Percentiles rank a stretch among this genome's conserved stretches.
Conservation (phyloP, 2,113 vertebrate genomes). For the Carassius carassius region DNA sequence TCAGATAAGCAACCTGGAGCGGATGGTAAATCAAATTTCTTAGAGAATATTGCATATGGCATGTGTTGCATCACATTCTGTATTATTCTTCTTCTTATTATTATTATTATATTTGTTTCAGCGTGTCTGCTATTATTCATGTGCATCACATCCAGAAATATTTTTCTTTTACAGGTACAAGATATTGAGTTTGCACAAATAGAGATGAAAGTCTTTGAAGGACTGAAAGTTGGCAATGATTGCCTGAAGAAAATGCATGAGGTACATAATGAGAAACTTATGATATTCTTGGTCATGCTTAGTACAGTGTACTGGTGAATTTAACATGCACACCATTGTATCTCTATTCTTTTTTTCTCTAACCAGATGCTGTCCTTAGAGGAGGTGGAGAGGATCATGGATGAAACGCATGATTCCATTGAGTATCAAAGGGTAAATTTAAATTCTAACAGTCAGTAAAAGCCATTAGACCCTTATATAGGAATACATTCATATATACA, state of each 20-base stretch:
- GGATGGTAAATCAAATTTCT: constrained; percentile 79
- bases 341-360: neutral
- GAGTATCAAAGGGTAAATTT: constrained; percentile 89
- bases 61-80: too few species aligned
- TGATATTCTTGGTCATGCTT: neutral
- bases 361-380: constrained; percentile 93
- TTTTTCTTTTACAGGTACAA: constrained; percentile 81
- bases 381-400: constrained; percentile 93
- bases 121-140: too few species aligned
- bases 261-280: constrained; percentile 67
- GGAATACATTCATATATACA: neutral
- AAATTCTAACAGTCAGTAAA: neutral
- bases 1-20: constrained; percentile 93
- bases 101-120: too few species aligned
- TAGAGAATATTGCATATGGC: neutral
- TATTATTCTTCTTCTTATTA: too few species aligned
- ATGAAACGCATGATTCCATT: constrained; percentile 92
- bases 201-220: constrained; percentile 92
- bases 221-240: constrained; percentile 89
- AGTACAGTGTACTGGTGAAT: neutral
- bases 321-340: neutral
- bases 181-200: constrained; percentile 96
- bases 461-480: neutral
- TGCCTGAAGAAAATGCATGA: constrained; percentile 98
- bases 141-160: neutral